A percentile compares a stretch with the other conserved stretches of the same genome.
Conservation (phyloP, 2,797 vertebrate genomes). For the Tapirus indicus region DNA sequence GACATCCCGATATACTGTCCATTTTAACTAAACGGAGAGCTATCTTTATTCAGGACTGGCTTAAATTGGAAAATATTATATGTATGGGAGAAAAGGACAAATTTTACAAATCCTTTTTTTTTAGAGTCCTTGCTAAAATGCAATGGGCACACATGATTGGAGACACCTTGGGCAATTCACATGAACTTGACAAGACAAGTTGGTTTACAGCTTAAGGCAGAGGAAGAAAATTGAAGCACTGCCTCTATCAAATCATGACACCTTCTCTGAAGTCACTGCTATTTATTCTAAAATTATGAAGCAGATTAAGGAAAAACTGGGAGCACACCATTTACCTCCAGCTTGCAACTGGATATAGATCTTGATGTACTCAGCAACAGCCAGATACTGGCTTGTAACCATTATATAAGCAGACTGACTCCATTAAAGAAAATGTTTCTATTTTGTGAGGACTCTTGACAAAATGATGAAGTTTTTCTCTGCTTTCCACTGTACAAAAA, state of each 20-base stretch:
- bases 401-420: background rate
- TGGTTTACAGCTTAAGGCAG: background rate
- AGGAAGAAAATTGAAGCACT: background rate
- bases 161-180: background rate
- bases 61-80: background rate
- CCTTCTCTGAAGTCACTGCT: background rate
- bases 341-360: background rate
- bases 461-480: background rate
- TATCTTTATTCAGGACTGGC: background rate
- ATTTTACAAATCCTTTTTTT: background rate
- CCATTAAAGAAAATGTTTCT: background rate
- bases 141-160: background rate
- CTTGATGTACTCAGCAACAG: background rate
- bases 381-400: background rate
- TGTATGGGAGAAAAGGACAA: background rate
- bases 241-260: background rate
- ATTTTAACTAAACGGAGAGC: background rate
- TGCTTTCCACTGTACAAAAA: background rate
- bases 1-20: background rate
- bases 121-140: background rate
- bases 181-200: background rate
- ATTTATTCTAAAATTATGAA: slow-evolving; percentile 8
- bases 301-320: background rate
- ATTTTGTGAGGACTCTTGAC: background rate
- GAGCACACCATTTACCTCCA: background rate